Base-by-base conservation (phyloP, 2,797 vertebrate genomes). In the Picus viridis region DNA sequence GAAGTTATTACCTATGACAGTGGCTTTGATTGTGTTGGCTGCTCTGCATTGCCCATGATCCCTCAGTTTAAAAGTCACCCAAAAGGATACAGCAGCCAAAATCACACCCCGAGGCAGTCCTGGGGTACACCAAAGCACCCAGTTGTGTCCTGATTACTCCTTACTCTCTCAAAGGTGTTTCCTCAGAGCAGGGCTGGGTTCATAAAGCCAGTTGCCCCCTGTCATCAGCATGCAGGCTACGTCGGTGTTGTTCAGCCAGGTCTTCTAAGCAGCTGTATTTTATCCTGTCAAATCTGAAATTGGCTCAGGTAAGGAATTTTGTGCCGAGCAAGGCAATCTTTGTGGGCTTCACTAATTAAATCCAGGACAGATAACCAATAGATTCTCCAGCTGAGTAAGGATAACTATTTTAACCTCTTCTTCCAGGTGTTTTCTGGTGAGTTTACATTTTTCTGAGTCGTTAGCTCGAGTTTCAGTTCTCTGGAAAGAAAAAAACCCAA, bases 301-400 rank as follows among this genome's bases (percentile, higher is more conserved):
- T 88, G 92, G 79, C 87, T 88, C 61, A 12, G 57, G 77, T 77
- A 71, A 82, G 82, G 71, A 79, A 62, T 86, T 88, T 83, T 56
- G 61, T 92, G 82, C 89, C 93, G 86, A 93, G 80, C 76, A 54
- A 53, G 59, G 59, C 64, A 43, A n/a, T 74, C 63, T 73, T 68
- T 30, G 34, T 54, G 41, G 49, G 41, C 92, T 95, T 89, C 29
- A 7, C 80, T 92, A 83, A 93, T 91, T 91, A 94, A 76, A 68
- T 92, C 74, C 27, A 56, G 30, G 84, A 49, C 70, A 88, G 73
- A 76, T 78, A 89, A 88, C 89, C 63, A 51, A 76, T 58, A 88
- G 84, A 83, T 57, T 67, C 57, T 41, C 54, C 26, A 88, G 32
- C 41, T 76, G 76, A 91, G 70, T 57, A 64, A 62, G 23, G 70